Conservation (phyloP, 1,140 invertebrate genomes). For the Lerema accius region DNA sequence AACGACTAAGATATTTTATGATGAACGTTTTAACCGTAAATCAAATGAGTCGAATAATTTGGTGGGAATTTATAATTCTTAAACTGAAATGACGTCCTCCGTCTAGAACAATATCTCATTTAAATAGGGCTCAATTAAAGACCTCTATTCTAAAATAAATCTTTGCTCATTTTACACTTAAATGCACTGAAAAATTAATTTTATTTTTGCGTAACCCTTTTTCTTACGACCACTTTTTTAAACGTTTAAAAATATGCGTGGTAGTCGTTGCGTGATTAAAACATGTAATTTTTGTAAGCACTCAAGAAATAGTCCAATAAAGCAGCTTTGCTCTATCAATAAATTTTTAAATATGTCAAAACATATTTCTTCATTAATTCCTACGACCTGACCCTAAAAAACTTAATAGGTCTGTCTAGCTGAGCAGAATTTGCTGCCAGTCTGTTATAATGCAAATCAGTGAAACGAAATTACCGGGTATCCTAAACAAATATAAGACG, state of each 20-base stretch:
- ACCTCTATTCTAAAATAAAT: conserved; percentile 54
- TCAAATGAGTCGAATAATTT: conserved; percentile 26
- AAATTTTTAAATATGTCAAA: too few species aligned
- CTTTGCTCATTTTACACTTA: conserved; percentile 33
- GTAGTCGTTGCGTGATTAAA: too few species aligned
- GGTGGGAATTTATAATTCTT: conserved; percentile 36
- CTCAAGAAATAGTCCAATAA: too few species aligned
- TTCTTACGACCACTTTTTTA: too few species aligned
- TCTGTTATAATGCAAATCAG: neutral
- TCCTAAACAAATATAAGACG: neutral
- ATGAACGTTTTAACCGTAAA: conserved; percentile 4
- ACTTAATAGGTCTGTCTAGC: too few species aligned
- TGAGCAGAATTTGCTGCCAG: too few species aligned
- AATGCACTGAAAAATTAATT: neutral
- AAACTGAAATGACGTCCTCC: conserved; percentile 40
- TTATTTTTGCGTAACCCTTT: too few species aligned
- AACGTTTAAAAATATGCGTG: too few species aligned
- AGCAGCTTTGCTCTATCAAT: too few species aligned
- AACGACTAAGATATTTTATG: conserved; percentile 1
- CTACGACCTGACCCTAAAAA: too few species aligned
- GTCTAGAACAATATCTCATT: conserved; percentile 56
- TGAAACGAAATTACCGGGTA: neutral
- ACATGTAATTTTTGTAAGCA: too few species aligned
- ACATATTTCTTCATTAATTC: too few species aligned
- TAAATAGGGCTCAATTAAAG: conserved; percentile 69